Conservation (phyloP, 1,140 invertebrate species). For the Aphelinus certus region DNA sequence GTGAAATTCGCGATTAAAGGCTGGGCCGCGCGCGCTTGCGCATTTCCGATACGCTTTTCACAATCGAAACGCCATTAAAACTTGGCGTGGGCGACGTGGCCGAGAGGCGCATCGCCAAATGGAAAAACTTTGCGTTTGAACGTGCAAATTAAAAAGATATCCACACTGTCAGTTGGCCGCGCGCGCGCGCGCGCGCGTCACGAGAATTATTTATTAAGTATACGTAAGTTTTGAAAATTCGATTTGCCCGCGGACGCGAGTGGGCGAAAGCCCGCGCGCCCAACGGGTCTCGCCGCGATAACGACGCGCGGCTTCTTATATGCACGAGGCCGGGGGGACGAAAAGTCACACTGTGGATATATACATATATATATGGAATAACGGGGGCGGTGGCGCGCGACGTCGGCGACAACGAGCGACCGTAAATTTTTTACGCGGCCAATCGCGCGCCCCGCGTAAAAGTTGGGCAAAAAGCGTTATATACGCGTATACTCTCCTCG, state of each 20-base stretch:
- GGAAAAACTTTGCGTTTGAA: not conserved
- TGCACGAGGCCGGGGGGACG: too few species aligned
- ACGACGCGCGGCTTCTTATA: too few species aligned
- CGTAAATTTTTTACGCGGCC: conserved; percentile 31
- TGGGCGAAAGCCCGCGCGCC: too few species aligned
- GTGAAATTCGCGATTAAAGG: conserved; percentile 17
- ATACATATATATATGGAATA: too few species aligned
- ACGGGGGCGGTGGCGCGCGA: too few species aligned
- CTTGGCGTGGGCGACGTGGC: not conserved
- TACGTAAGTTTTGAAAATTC: conserved; percentile 2
- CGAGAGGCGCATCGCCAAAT: not conserved
- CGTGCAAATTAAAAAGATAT: conserved; percentile 9
- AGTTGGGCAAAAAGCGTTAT: conserved; percentile 23
- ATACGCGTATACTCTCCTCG: too few species aligned
- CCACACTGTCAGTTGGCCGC: not conserved
- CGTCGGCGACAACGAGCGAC: not conserved
- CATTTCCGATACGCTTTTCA: conserved; percentile 2
- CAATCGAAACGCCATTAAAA: conserved; percentile 17
- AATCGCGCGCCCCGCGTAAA: conserved; percentile 10
- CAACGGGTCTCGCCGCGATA: too few species aligned
- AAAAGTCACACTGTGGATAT: too few species aligned
- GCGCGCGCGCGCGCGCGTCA: not conserved
- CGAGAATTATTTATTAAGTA: conserved; percentile 12
- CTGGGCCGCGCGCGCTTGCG: not conserved
- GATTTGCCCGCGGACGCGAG: not conserved